Evolutionary conservation across 1,140 invertebrate species (phyloP).

Genomic region (Lepidostoma basale): DNA sequence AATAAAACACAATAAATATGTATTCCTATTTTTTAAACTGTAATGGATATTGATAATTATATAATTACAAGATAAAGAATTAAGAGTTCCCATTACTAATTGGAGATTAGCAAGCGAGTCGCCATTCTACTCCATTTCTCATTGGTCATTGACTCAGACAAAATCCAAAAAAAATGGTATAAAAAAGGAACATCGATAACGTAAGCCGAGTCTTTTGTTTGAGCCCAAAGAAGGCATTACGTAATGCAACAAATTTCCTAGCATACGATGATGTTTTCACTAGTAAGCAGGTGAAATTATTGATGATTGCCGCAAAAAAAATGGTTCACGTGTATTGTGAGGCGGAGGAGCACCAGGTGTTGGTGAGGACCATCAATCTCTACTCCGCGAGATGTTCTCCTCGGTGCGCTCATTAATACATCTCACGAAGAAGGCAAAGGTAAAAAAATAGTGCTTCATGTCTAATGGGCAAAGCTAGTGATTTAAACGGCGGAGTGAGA

Average conservation of each 20-base stretch:
- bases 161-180: neutral
- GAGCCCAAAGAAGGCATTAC: neutral
- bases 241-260: neutral
- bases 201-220: neutral
- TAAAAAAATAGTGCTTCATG: neutral
- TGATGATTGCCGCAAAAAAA: constrained; percentile 15
- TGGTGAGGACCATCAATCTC: constrained; percentile 6
- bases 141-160: neutral
- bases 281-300: constrained; percentile 18
- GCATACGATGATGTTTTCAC: neutral
- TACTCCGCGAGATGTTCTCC: neutral
- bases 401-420: constrained; percentile 14
- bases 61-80: no score
- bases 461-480: neutral
- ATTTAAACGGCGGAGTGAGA: constrained; percentile 3
- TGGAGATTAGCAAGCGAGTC: no score
- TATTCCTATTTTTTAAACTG: no score
- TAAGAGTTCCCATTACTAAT: no score
- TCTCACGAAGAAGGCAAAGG: neutral
- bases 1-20: no score
- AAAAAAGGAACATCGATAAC: neutral
- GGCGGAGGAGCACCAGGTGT: neutral
- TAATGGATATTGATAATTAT: no score
- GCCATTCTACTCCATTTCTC: no score
- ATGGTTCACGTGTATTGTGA: neutral